These are phyloP conservation scores for Megalurothrips usitatus DNA, from an alignment of 2,888 invertebrate species.

Conservation along the genomic window DNA sequence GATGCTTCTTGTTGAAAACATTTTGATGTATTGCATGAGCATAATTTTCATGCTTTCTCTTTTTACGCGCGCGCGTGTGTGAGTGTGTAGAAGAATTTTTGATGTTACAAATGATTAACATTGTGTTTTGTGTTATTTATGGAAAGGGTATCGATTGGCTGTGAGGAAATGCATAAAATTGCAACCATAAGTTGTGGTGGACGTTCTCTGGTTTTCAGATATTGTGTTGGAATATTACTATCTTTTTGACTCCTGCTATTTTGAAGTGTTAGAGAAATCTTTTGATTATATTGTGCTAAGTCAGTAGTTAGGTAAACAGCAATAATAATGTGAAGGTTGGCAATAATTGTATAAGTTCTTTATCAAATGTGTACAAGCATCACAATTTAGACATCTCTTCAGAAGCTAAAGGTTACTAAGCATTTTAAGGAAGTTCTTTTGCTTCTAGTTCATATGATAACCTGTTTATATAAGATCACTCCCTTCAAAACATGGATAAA, in stretches of 20 bases:
- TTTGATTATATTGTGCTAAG: background rate
- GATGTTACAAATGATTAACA: background rate
- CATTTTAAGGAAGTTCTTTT: background rate
- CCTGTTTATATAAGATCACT: constrained; percentile 27
- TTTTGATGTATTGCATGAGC: background rate
- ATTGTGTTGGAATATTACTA: background rate
- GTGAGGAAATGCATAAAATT: constrained; percentile 12
- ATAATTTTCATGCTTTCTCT: no score
- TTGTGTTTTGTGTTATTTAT: background rate
- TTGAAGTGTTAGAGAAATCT: background rate
- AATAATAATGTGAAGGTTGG: background rate
- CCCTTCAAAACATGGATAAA: constrained; percentile 30
- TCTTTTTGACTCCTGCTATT: background rate
- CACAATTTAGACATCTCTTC: constrained; percentile 8
- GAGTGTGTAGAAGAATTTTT: background rate
- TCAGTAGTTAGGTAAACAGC: background rate
- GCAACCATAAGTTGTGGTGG: background rate
- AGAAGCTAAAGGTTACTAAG: background rate
- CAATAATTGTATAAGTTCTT: background rate
- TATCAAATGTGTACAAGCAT: background rate
- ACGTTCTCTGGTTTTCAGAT: background rate
- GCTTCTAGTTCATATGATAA: background rate
- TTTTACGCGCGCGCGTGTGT: no score
- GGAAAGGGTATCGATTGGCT: background rate
- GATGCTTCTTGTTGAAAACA: background rate